A percentile compares a stretch with the other conserved stretches of the same genome.
These are phyloP conservation scores for Styela clava DNA, from an alignment of 23 tunicate genomes.

Conservation along the genomic window DNA sequence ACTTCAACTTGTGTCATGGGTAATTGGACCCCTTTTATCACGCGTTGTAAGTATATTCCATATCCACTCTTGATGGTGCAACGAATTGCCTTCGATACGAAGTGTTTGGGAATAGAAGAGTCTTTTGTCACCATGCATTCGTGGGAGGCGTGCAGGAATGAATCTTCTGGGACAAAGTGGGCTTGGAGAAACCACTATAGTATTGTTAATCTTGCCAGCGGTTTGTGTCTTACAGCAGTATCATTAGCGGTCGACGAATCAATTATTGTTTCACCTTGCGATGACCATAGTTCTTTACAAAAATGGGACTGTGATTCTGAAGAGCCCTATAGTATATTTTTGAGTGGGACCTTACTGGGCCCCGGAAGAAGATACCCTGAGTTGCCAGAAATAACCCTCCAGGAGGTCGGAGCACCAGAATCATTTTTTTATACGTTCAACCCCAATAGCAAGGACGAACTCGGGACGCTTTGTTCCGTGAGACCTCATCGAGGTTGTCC, in stretches of 20 bases:
- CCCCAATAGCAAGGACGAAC: slow-evolving; percentile 25
- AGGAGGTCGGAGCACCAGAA: neutral
- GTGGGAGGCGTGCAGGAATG: slow-evolving; percentile 35
- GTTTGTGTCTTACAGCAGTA: slow-evolving; percentile 37
- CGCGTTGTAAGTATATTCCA: slow-evolving; percentile 44
- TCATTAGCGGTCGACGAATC: neutral
- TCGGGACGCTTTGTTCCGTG: slow-evolving; percentile 53
- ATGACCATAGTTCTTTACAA: slow-evolving; percentile 34
- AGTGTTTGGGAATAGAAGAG: slow-evolving; percentile 37
- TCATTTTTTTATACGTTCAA: slow-evolving; percentile 51
- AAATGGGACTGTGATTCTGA: slow-evolving; percentile 51
- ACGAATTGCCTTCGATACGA: slow-evolving; percentile 20
- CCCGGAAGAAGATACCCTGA: neutral
- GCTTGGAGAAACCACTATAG: slow-evolving; percentile 33
- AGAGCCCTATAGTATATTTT: slow-evolving; percentile 21
- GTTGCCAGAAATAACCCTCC: slow-evolving; percentile 19
- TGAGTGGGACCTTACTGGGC: slow-evolving; percentile 10
- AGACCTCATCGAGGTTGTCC: slow-evolving; percentile 21
- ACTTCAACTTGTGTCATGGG: slow-evolving; percentile 23
- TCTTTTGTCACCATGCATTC: slow-evolving; percentile 25
- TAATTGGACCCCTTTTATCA: slow-evolving; percentile 32
- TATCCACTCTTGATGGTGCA: slow-evolving; percentile 59
- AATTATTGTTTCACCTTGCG: slow-evolving; percentile 34
- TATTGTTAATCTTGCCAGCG: slow-evolving; percentile 36
- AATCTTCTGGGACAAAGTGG: slow-evolving; percentile 25